These are phyloP conservation scores for Spisula solida DNA, from an alignment of 2,888 invertebrate species.

Conservation along the genomic window DNA sequence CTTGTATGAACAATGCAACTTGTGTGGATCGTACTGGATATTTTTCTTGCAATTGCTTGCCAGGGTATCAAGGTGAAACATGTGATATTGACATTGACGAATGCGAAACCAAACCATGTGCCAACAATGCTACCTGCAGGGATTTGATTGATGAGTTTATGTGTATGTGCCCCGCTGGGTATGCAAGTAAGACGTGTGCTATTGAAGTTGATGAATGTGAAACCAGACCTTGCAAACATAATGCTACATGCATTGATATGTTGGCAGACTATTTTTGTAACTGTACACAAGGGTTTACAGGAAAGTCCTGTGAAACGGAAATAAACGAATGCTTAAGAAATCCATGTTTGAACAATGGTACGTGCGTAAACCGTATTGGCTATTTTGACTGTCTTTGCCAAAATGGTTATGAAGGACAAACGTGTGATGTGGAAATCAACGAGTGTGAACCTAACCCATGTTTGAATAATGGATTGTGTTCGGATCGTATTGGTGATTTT, in stretches of 20 bases:
- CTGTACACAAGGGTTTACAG: slow-evolving; percentile 57
- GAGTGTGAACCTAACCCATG: slow-evolving; percentile 70
- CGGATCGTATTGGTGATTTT: slow-evolving; percentile 56
- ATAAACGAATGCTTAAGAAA: slow-evolving; percentile 32
- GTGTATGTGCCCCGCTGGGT: slow-evolving; percentile 68
- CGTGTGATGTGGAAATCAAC: slow-evolving; percentile 63
- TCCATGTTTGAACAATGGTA: slow-evolving; percentile 29
- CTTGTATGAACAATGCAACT: slow-evolving; percentile 68
- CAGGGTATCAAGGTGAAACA: slow-evolving; percentile 61
- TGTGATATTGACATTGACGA: slow-evolving; percentile 73
- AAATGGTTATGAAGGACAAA: slow-evolving; percentile 39
- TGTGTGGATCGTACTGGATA: slow-evolving; percentile 65
- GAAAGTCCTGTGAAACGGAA: slow-evolving; percentile 39
- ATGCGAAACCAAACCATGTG: slow-evolving; percentile 67
- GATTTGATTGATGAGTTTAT: slow-evolving; percentile 64
- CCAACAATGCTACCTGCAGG: slow-evolving; percentile 62
- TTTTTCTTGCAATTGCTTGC: slow-evolving; percentile 72
- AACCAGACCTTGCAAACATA: slow-evolving; percentile 64
- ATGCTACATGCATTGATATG: slow-evolving; percentile 67
- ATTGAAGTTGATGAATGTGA: slow-evolving; percentile 69
- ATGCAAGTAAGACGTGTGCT: slow-evolving; percentile 62
- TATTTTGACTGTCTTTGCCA: slow-evolving; percentile 69
- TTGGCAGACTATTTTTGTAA: slow-evolving; percentile 67
- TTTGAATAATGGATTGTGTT: slow-evolving; percentile 63
- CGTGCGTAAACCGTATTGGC: slow-evolving; percentile 62